Evolutionary conservation across 2,797 vertebrate genomes (phyloP).

Genomic region (Octomys mimax): DNA sequence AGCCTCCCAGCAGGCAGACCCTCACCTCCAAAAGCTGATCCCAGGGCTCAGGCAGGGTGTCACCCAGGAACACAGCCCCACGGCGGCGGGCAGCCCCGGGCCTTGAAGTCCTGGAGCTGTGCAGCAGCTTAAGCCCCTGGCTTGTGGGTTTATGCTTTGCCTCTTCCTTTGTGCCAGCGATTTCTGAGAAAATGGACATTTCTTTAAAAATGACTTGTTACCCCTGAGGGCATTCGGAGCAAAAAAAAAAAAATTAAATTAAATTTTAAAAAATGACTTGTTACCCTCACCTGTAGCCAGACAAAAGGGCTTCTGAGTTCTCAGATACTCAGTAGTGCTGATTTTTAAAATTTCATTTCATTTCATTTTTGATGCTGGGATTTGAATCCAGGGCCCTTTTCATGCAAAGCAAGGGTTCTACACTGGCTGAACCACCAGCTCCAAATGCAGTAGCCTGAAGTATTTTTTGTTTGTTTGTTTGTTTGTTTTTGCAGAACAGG

Average conservation of each 20-base stretch:
- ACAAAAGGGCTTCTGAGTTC: not conserved
- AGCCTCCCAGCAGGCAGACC: rapidly evolving
- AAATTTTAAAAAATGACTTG: not conserved
- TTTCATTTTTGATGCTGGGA: not conserved
- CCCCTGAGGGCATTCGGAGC: too few relatives aligned
- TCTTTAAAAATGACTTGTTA: constrained; percentile 29
- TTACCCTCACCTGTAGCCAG: not conserved
- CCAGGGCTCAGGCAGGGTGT: not conserved
- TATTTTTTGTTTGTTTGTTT: not conserved
- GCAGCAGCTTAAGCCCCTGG: too few relatives aligned
- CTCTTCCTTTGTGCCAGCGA: not conserved
- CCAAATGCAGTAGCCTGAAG: not conserved
- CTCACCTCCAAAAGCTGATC: not conserved
- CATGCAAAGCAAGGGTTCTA: not conserved
- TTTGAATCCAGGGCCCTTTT: not conserved
- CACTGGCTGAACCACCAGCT: not conserved
- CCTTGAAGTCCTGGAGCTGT: not conserved
- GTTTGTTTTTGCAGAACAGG: too few relatives aligned
- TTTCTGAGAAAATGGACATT: constrained; percentile 15
- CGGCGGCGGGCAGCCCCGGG: rapidly evolving
- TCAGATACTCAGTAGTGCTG: not conserved
- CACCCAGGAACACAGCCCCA: rapidly evolving
- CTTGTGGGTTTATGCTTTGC: not conserved
- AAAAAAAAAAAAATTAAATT: not conserved
- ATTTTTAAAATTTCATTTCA: not conserved